Percentiles rank a stretch among this genome's conserved stretches.
Evolutionary conservation across 2,113 vertebrate species (phyloP).

Genomic region (Salvelinus namaycush): DNA sequence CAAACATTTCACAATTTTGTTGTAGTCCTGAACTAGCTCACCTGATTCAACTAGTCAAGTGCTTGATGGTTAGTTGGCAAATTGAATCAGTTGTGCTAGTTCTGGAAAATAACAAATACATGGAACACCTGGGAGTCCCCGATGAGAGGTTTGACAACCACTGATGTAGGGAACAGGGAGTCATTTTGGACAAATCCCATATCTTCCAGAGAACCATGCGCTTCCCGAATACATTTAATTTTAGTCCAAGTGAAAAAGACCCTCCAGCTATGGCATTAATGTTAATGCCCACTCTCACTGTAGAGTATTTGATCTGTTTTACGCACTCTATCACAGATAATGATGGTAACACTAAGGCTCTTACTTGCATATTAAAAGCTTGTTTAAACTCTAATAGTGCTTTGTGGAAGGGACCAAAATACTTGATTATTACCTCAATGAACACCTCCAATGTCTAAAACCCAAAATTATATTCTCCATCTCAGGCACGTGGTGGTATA

Average conservation of each 20-base stretch:
- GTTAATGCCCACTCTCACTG: constrained; percentile 38
- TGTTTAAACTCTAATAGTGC: constrained; percentile 43
- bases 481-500: too few relatives aligned
- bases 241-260: constrained; percentile 44
- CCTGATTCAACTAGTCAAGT: too few relatives aligned
- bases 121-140: background rate
- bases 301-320: constrained; percentile 43
- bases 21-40: too few relatives aligned
- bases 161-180: too few relatives aligned
- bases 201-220: background rate
- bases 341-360: constrained; percentile 38
- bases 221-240: constrained; percentile 52
- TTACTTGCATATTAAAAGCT: constrained; percentile 54
- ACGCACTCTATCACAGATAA: constrained; percentile 46
- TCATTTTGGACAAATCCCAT: too few relatives aligned
- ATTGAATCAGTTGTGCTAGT: background rate
- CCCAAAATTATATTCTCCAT: too few relatives aligned
- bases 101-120: background rate
- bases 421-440: constrained; percentile 2
- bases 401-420: constrained; percentile 16
- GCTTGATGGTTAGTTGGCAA: too few relatives aligned
- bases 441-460: too few relatives aligned
- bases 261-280: constrained; percentile 49
- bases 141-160: too few relatives aligned
- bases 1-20: too few relatives aligned